Evolutionary conservation across 64 coral and sea anemone species (phyloP), one percentile per base, ranked within the genome.

Genomic region (Cladopsammia gracilis): DNA sequence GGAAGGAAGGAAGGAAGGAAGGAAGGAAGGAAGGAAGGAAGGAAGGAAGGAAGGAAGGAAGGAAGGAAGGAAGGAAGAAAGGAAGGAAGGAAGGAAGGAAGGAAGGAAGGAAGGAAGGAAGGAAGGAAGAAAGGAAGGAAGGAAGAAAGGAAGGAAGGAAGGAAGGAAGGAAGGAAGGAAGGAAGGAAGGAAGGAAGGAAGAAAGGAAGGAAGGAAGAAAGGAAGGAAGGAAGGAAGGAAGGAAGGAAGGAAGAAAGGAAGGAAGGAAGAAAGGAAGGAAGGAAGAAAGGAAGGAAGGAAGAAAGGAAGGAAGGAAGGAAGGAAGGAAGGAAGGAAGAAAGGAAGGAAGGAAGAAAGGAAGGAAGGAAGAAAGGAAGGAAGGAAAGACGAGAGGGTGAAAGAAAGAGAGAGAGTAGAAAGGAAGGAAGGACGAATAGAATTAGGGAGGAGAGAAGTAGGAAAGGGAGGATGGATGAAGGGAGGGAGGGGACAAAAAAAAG

Each of bases 71-170:
- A 25, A 25, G 51, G 51, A 77, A 77, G n/a, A 10, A 53, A 5
- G 51, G 51, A 53, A 77, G 45, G 45, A 34, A 34, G 45, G n/a
- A 77, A 77, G n/a, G 76, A 51, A 77, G 22, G n/a, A 19, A 77
- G 22, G 75, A 47, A 47, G 45, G 16, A 18, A 46, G 16, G 25
- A 47, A 34, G 45, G 16, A 77, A 87, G 50, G 19, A 58, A 53
- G 4, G 51, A 10, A 57, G 18, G 6, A 58, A 57, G 76, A 54
- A 16, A 15, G 75, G 47, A 50, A 4, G 16, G 47, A 16, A 20
- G 75, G 75, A n/a, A 48, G 9, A 42, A 50, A 3, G 26, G 26
- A 76, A 45, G 7, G 34, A 50, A 45, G 44, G 73, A 50, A 45
- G 46, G 34, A 42, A 45, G 44, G 73, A 48, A 10, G 44, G 44